Conservation (phyloP, 2,797 vertebrate genomes). For the Alfaro cultratus region DNA sequence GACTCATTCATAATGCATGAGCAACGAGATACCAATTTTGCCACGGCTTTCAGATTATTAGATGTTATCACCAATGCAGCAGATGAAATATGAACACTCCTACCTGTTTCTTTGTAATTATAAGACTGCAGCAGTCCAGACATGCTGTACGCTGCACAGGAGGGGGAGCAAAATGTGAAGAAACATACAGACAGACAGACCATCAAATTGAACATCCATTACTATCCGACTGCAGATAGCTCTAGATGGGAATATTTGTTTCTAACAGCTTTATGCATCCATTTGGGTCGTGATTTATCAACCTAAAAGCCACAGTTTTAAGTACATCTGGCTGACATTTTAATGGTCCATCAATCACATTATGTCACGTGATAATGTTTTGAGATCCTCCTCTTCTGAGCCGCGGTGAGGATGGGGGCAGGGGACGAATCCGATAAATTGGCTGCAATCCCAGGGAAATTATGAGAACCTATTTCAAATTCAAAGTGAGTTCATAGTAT, state of each 20-base stretch:
- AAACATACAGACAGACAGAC: slow-evolving; percentile 56
- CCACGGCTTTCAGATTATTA: slow-evolving; percentile 85
- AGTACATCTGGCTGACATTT: slow-evolving; percentile 79
- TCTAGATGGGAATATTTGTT: slow-evolving; percentile 75
- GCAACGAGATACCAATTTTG: slow-evolving; percentile 81
- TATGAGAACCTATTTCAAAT: slow-evolving; percentile 76
- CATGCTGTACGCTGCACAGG: slow-evolving; percentile 33
- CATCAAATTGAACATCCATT: slow-evolving; percentile 68
- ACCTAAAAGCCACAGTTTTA: slow-evolving; percentile 75
- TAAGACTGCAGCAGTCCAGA: slow-evolving; percentile 71
- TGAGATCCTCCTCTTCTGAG: slow-evolving; percentile 70
- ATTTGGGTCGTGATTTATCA: slow-evolving; percentile 78
- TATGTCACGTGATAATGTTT: slow-evolving; percentile 76
- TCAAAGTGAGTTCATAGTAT: slow-evolving; percentile 75
- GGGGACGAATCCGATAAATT: slow-evolving; percentile 71
- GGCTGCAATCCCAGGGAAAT: slow-evolving; percentile 76
- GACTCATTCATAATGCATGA: slow-evolving; percentile 88
- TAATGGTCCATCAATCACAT: slow-evolving; percentile 79
- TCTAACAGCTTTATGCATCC: slow-evolving; percentile 76
- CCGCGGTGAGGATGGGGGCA: slow-evolving; percentile 12
- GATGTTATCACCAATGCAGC: slow-evolving; percentile 83
- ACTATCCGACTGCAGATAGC: slow-evolving; percentile 64
- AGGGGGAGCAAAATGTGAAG: slow-evolving; percentile 37
- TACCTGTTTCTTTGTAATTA: slow-evolving; percentile 84
- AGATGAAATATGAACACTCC: slow-evolving; percentile 84